Percentiles rank a stretch among this genome's conserved stretches.
Conservation (phyloP, 2,113 vertebrate genomes). For the Hystrix brachyura region DNA sequence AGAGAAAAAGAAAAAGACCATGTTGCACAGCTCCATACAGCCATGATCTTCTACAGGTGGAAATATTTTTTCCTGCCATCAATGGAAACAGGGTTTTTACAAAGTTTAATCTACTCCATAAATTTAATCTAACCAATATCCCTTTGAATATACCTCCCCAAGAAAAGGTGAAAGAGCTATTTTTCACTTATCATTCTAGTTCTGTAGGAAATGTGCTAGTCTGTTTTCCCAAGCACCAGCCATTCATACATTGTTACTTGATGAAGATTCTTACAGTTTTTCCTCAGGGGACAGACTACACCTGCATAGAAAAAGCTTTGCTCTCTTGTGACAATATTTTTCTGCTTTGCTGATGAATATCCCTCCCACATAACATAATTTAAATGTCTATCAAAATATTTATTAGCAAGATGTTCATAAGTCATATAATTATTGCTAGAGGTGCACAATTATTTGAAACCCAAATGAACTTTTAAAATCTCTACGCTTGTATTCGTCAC, state of each 20-base stretch:
- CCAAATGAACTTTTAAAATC: not conserved
- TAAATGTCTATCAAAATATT: slow-evolving; percentile 31
- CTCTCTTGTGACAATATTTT: not conserved
- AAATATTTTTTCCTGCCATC: not conserved
- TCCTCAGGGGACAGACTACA: not conserved
- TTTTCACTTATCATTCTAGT: not conserved
- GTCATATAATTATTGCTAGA: not conserved
- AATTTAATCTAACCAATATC: not conserved
- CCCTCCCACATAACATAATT: not conserved
- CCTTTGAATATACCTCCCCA: not conserved
- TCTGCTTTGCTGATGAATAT: not conserved
- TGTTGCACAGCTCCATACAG: not conserved
- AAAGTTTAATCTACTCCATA: not conserved
- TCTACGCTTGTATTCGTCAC: not conserved
- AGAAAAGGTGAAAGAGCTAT: not conserved
- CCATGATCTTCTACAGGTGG: not conserved
- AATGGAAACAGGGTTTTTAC: not conserved
- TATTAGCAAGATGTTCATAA: slow-evolving; percentile 39
- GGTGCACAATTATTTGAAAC: not conserved
- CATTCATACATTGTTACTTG: not conserved
- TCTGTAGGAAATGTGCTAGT: not conserved
- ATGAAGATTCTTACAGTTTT: not conserved
- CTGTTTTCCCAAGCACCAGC: not conserved
- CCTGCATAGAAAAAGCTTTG: not conserved
- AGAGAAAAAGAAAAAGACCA: not conserved